Base-by-base conservation (phyloP, 2,113 vertebrate genomes). In the Hemichromis elongatus region DNA sequence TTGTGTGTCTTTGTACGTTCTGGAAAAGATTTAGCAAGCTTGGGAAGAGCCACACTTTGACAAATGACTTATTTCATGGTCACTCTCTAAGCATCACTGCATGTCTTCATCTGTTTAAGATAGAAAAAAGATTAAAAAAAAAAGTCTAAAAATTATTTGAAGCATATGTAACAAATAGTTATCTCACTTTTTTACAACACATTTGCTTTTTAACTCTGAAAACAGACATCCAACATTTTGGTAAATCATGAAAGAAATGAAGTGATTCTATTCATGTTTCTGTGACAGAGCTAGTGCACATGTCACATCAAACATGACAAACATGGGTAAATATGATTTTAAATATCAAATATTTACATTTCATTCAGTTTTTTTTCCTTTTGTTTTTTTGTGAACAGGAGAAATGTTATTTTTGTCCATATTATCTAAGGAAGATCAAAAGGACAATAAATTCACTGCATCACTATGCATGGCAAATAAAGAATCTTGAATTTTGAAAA, bases 61-160 rank as follows among this genome's bases (percentile, higher is more conserved):
- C 10, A n/a, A 54, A n/a, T 21, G 52, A 0, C 21, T 54, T 54
- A n/a, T 54, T 54, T 54, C 52, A 54, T 19, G 52, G 19, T 54
- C 19, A 54, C n/a, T 54, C 52, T 12, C n/a, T 3, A 54, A 0
- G n/a, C 21, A 54, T 54, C 52, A 1, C 52, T 54, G 52, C 0
- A 21, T 54, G 52, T 21, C 0, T 54, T 54, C 0, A 21, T 21
- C 0, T n/a, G 52, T 21, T 54, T 54, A 54, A 54, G 0, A 54
- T 21, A 21, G 21, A 54, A 54, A 54, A 33, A 33, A 33, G 30
- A 33, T 33, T 33, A n/a, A n/a, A n/a, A n/a, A n/a, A n/a, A n/a
- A n/a, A n/a, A n/a, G 33, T 33, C 33, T 33, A 7, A 6, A 33
- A 9, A 21, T 12, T 21, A 18, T 21, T 21, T 33, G 33, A 33